Conservation (phyloP, 2,888 invertebrate genomes). For the Amblyjoppa proteus region DNA sequence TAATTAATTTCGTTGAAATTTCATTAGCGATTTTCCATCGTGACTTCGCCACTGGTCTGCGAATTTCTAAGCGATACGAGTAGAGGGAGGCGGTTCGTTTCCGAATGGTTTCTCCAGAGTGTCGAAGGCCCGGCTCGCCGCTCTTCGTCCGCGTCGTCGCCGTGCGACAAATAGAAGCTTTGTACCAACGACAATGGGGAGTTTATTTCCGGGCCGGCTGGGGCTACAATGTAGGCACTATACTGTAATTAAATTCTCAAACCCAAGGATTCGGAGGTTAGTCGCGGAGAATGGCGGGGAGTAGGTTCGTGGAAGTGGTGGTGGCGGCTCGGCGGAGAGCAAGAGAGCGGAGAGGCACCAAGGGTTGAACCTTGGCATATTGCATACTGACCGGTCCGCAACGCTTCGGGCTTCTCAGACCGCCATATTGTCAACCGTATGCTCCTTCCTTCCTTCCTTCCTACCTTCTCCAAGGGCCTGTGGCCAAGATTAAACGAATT, state of each 20-base stretch:
- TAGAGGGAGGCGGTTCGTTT: slow-evolving; percentile 72
- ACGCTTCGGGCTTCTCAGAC: slow-evolving; percentile 74
- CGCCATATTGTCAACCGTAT: slow-evolving; percentile 83
- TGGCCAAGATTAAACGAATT: slow-evolving; percentile 80
- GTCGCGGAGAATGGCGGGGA: slow-evolving; percentile 70
- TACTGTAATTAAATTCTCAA: slow-evolving; percentile 85
- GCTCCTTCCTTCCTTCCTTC: slow-evolving; percentile 77
- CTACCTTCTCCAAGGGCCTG: slow-evolving; percentile 71
- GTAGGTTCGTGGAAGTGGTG: slow-evolving; percentile 58
- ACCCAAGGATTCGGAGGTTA: slow-evolving; percentile 82
- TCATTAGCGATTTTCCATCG: slow-evolving; percentile 5
- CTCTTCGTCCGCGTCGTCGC: slow-evolving; percentile 71
- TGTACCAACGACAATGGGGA: slow-evolving; percentile 84
- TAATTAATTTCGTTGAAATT: slow-evolving; percentile 16
- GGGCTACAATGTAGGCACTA: slow-evolving; percentile 85
- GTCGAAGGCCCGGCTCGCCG: slow-evolving; percentile 56
- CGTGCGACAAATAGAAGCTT: slow-evolving; percentile 84
- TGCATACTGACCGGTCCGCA: slow-evolving; percentile 83
- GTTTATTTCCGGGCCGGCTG: slow-evolving; percentile 85
- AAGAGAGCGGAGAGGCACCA: slow-evolving; percentile 5
- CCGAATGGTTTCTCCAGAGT: slow-evolving; percentile 21
- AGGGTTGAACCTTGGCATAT: slow-evolving; percentile 82
- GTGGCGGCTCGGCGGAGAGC: slow-evolving; percentile 55
- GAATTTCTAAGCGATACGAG: slow-evolving; percentile 44
- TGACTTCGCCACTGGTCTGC: neutral